phyloP scores from a whole-genome alignment of 2,888 invertebrate genomes.

The Sepiola atlantica region DNA sequence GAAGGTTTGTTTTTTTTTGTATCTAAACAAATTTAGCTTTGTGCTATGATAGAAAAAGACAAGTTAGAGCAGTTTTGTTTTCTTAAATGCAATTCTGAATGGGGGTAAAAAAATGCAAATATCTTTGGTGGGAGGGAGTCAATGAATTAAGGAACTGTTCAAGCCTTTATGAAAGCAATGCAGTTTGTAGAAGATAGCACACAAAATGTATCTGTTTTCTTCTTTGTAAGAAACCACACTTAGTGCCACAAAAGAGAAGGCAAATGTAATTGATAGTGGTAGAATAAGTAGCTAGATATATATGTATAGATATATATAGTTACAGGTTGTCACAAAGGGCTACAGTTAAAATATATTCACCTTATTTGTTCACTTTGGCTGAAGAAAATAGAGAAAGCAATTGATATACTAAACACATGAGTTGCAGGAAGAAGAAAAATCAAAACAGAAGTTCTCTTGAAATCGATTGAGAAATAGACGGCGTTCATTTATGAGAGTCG shows the following conservation, averaged over 20 bases:
- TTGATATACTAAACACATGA: neutral
- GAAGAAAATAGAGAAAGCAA: slow-evolving; percentile 15
- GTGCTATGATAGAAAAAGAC: neutral
- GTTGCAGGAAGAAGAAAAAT: neutral
- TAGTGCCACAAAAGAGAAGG: neutral
- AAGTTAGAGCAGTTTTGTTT: neutral
- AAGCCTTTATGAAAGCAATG: neutral
- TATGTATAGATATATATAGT: neutral
- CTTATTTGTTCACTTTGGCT: neutral
- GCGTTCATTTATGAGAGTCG: too few relatives aligned
- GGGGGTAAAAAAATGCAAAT: neutral
- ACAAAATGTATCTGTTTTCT: neutral
- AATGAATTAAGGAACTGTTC: neutral
- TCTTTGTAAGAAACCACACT: neutral
- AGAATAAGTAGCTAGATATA: neutral
- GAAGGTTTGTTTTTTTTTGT: neutral
- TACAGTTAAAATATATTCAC: neutral
- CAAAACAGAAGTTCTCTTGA: neutral
- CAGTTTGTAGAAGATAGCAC: neutral
- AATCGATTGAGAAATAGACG: too few relatives aligned
- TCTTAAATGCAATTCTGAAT: neutral
- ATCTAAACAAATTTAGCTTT: neutral
- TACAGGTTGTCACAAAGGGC: neutral
- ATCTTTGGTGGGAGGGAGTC: neutral
- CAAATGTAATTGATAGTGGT: neutral